Percentiles rank a stretch among this genome's conserved stretches.
phyloP scores from a whole-genome alignment of 1,140 invertebrate species.

The Laupala kohalensis region DNA sequence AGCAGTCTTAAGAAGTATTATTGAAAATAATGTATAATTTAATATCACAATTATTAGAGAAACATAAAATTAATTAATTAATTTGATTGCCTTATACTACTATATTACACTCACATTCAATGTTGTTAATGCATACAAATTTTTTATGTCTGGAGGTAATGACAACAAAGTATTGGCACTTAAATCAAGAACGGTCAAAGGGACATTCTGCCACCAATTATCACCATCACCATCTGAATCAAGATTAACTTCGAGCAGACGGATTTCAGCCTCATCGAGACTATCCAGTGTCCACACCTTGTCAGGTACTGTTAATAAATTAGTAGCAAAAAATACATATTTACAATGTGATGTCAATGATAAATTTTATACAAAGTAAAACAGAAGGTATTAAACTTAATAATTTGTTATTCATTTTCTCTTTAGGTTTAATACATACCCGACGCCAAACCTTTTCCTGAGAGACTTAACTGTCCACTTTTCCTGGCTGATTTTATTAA shows the following conservation, averaged over 20 bases:
- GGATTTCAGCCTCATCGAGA: conserved; percentile 45
- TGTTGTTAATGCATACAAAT: conserved; percentile 53
- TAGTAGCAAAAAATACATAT: not conserved
- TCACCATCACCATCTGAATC: conserved; percentile 50
- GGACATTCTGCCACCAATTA: conserved; percentile 76
- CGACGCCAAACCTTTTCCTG: conserved; percentile 51
- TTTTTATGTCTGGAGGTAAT: conserved; percentile 52
- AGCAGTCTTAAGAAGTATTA: no score
- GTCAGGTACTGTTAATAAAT: conserved; percentile 53
- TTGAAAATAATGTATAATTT: no score
- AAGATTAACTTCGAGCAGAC: conserved; percentile 40
- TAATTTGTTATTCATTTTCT: not conserved
- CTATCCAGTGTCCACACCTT: conserved; percentile 70
- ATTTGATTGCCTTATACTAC: no score
- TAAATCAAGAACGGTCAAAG: conserved; percentile 62
- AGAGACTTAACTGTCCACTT: conserved; percentile 65
- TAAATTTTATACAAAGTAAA: not conserved
- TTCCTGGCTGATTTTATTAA: conserved; percentile 63
- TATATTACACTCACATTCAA: conserved; percentile 46
- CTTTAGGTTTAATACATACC: conserved; percentile 37
- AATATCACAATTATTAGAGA: no score
- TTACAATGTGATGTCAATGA: not conserved
- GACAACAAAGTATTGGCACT: conserved; percentile 59
- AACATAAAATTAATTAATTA: no score
- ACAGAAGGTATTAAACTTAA: no score